Conservation (phyloP, 2,888 invertebrate species). For the Caenorhabditis plicata region DNA sequence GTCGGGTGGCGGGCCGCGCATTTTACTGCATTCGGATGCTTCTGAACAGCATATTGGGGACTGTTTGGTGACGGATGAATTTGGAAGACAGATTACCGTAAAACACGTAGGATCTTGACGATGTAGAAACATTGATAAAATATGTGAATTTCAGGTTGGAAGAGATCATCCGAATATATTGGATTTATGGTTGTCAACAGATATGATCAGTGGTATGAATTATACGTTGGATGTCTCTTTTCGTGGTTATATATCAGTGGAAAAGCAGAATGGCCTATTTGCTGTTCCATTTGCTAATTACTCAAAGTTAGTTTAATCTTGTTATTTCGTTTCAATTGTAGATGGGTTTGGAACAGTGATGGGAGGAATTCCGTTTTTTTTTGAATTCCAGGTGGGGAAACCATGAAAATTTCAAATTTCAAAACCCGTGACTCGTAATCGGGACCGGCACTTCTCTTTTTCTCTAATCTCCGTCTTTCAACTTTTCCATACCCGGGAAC, state of each 20-base stretch:
- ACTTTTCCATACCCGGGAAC: too few relatives aligned
- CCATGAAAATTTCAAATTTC: too few relatives aligned
- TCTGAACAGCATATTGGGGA: conserved; percentile 34
- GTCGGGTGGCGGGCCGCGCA: conserved; percentile 26
- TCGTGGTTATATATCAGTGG: conserved; percentile 10
- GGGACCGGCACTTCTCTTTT: too few relatives aligned
- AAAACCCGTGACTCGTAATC: too few relatives aligned
- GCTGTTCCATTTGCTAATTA: conserved; percentile 7
- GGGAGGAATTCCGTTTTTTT: too few relatives aligned
- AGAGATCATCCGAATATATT: conserved; percentile 17
- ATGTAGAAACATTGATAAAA: neutral
- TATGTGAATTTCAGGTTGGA: conserved; percentile 11
- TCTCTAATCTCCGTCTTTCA: too few relatives aligned
- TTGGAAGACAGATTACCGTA: conserved; percentile 27
- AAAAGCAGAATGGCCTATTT: conserved; percentile 16
- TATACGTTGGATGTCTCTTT: conserved; percentile 24
- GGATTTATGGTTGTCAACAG: conserved; percentile 12
- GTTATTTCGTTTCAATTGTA: too few relatives aligned
- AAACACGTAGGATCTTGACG: conserved; percentile 19
- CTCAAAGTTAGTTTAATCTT: neutral
- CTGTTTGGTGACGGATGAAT: conserved; percentile 31
- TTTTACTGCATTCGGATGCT: conserved; percentile 28
- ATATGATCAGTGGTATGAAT: conserved; percentile 30
- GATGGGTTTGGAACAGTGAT: too few relatives aligned
- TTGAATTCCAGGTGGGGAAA: too few relatives aligned